Evolutionary conservation across 2,888 invertebrate species (phyloP).

Genomic region (Margaritifera margaritifera): DNA sequence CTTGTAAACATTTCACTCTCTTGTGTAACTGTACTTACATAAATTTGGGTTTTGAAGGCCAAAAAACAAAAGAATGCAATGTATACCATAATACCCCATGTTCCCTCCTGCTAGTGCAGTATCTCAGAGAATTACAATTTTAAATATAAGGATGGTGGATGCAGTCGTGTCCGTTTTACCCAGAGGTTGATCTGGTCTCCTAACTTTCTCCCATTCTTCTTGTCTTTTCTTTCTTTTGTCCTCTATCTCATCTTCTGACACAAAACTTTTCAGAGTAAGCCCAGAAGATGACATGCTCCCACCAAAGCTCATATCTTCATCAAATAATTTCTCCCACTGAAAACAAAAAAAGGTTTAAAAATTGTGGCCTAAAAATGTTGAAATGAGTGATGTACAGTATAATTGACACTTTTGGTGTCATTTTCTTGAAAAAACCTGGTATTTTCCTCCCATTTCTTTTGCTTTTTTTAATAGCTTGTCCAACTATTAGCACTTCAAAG

Average conservation of each 20-base stretch:
- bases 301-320: slow-evolving; percentile 23
- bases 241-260: slow-evolving; percentile 88
- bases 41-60: background rate
- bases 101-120: background rate
- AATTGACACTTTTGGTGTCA: no score
- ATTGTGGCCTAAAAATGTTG: no score
- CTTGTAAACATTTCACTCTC: no score
- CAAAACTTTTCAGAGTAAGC: slow-evolving; percentile 77
- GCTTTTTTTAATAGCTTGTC: no score
- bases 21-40: no score
- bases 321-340: no score
- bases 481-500: no score
- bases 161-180: slow-evolving; percentile 76
- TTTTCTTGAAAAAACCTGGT: no score
- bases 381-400: no score
- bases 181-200: slow-evolving; percentile 90
- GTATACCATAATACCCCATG: background rate
- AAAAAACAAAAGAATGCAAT: background rate
- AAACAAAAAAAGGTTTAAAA: no score
- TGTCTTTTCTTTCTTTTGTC: slow-evolving; percentile 87
- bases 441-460: no score
- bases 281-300: slow-evolving; percentile 22
- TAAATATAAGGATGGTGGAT: background rate
- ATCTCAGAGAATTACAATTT: background rate
- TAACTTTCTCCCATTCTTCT: slow-evolving; percentile 97